Base-by-base conservation (phyloP, 2,797 vertebrate species). In the Harpagifer antarcticus region DNA sequence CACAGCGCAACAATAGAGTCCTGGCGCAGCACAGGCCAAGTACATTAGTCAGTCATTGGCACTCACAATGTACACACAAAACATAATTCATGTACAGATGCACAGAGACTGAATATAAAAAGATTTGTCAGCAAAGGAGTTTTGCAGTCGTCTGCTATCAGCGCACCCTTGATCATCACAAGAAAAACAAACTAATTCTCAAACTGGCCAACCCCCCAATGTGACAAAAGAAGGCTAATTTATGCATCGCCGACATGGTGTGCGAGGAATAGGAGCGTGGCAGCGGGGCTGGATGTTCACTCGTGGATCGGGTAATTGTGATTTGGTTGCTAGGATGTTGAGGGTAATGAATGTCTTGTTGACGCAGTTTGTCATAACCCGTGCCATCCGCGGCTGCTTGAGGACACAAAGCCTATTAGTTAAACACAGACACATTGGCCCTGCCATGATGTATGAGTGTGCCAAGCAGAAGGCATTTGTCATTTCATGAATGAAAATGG, bases 301-400 rank as follows among this genome's bases (percentile, higher is more conserved):
- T 90, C 86, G 63, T 68, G 83, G 89, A 89, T 86, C 19, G 63
- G 40, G 84, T 91, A 90, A 94, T 91, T 92, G 92, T 87, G 84
- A 85, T 88, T 82, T 78, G 86, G 88, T 89, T 83, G 84, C 90
- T 88, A 80, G 83, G 86, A 88, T 83, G 90, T 88, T 82, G 89
- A 87, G 83, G 77, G 88, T 92, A 94, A 93, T 91, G 91, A 93
- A 92, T 90, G 88, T 88, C 89, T 90, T 90, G 89, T 89, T 91
- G 89, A 92, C 83, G 89, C 86, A 79, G 91, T 94, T 93, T 92
- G 91, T 95, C 94, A 93, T 90, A 93, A 92, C 89, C 85, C 57
- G 40, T 79, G 87, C 84, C 86, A 85, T 84, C 81, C 20, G 1
- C 61, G 80, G 86, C 86, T 87, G 86, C 79, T 88, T 81, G 69